Conservation (phyloP, 92 coral and sea anemone species). For the Isaurus tuberculatus region DNA sequence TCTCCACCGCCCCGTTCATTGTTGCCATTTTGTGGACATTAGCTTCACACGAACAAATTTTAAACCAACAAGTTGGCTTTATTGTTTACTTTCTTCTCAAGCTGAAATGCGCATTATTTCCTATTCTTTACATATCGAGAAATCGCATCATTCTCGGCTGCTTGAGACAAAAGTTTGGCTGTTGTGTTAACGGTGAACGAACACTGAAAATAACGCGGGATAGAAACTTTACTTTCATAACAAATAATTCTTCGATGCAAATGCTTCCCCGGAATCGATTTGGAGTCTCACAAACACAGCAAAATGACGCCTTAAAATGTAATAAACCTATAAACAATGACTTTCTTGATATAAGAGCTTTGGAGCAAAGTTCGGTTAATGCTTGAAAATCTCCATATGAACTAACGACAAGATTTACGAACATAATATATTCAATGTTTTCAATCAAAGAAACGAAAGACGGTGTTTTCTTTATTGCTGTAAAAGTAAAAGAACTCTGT, state of each 20-base stretch:
- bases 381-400: not conserved
- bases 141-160: slow-evolving; percentile 60
- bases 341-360: slow-evolving; percentile 26
- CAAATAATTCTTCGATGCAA: slow-evolving; percentile 29
- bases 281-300: not conserved
- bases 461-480: no score
- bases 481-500: no score
- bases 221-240: slow-evolving; percentile 1
- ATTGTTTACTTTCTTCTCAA: slow-evolving; percentile 62
- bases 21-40: slow-evolving; percentile 58
- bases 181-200: slow-evolving; percentile 41
- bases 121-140: slow-evolving; percentile 74
- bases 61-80: slow-evolving; percentile 30
- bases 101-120: slow-evolving; percentile 71
- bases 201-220: not conserved
- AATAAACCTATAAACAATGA: not conserved
- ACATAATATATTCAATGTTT: no score
- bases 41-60: slow-evolving; percentile 4
- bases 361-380: slow-evolving; percentile 6
- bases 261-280: slow-evolving; percentile 32
- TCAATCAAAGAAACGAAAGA: not conserved
- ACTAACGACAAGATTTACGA: not conserved
- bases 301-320: not conserved
- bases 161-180: slow-evolving; percentile 51
- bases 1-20: slow-evolving; percentile 65